These are phyloP conservation scores for Alaudala cheleensis DNA, from an alignment of 2,113 vertebrate genomes.

Conservation along the genomic window DNA sequence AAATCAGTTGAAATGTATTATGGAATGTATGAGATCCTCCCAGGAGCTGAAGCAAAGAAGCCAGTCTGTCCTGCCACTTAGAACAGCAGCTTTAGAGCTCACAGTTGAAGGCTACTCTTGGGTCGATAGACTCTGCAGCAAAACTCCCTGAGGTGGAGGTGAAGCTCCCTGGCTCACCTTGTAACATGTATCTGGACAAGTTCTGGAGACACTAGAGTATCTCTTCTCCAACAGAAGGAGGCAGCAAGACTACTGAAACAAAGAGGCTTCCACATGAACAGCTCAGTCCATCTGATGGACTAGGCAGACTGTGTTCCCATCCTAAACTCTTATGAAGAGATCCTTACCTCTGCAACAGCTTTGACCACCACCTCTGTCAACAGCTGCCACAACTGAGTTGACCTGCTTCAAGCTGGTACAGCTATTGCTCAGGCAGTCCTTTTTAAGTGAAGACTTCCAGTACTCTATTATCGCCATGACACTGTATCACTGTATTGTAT, in stretches of 20 bases:
- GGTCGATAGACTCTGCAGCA: background rate
- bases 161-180: background rate
- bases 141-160: fast-evolving
- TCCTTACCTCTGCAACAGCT: background rate
- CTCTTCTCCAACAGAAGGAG: background rate
- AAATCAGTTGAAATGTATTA: background rate
- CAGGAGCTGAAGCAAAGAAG: fast-evolving
- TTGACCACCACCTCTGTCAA: background rate
- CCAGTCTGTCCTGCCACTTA: background rate
- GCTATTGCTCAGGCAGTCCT: background rate
- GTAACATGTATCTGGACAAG: fast-evolving
- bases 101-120: fast-evolving
- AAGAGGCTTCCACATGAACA: background rate
- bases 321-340: fast-evolving
- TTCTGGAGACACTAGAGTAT: background rate
- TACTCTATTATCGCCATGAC: background rate
- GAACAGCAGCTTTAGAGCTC: background rate
- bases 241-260: background rate
- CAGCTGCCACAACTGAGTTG: background rate
- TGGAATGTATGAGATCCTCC: background rate
- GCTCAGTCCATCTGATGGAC: background rate
- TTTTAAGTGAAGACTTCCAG: background rate
- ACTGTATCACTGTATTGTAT: fast-evolving
- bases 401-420: background rate
- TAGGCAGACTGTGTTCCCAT: background rate